Evolutionary conservation across 2,888 invertebrate species (phyloP), one percentile per base, ranked within the genome.

Genomic region (Diplolepis rosae): DNA sequence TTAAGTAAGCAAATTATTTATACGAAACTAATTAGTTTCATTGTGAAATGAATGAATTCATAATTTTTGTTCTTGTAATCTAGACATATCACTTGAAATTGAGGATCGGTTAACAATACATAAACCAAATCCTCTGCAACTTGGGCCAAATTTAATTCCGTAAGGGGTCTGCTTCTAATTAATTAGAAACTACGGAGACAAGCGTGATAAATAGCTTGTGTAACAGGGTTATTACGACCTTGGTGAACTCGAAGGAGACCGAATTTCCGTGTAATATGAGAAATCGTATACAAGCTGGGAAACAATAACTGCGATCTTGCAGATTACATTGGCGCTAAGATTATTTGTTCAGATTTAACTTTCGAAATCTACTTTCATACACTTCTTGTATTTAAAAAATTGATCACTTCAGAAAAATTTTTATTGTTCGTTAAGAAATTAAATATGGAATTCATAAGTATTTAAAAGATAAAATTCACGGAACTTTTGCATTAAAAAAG

Each of bases 151-250:
- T 78, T 69, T 77, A 77, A 78, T 77, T 73, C 74, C 74, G 72
- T 56, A 61, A 68, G 69, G 75, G 79, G 71, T 73, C 75, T 78
- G 70, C 76, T 75, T 73, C 80, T 80, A 82, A 85, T 85, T 85
- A 84, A 85, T 83, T 85, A 84, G 77, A 77, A 75, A 75, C 79
- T 79, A 78, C 82, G 77, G 73, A 73, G 75, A 79, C 77, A 76
- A 77, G 73, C 74, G 79, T 84, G 84, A 86, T 83, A 82, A 85
- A 84, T 84, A 79, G 83, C 77, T 78, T 72, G 75, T 72, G 80
- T 84, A 83, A 79, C 81, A 77, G 78, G 80, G 84, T 84, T 83
- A 83, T 83, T 84, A 83, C 81, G 78, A 81, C 72, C 78, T 78
- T 75, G 71, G 79, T 77, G 75, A 79, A 80, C 78, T 78, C 75